A percentile compares a stretch with the other conserved stretches of the same genome.
These are phyloP conservation scores for Mesorhabditis spiculigera DNA, from an alignment of 2,888 invertebrate species.

Conservation along the genomic window DNA sequence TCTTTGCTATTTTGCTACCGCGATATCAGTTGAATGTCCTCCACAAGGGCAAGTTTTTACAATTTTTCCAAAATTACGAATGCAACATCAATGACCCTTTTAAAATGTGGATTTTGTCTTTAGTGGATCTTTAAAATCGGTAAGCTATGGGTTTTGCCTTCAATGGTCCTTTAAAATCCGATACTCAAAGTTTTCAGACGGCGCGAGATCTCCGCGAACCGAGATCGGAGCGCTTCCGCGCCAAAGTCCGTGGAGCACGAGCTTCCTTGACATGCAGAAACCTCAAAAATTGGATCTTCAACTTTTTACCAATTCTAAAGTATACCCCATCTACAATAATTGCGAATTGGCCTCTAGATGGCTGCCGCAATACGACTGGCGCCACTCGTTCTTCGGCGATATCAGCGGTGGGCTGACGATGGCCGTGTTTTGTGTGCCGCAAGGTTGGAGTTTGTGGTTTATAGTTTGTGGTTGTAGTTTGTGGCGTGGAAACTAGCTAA, in stretches of 20 bases:
- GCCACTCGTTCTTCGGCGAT: slow-evolving; percentile 52
- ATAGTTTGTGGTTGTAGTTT: background rate
- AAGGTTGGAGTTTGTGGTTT: slow-evolving; percentile 23
- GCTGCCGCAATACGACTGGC: slow-evolving; percentile 53
- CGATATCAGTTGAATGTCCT: background rate
- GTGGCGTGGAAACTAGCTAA: no score
- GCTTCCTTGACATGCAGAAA: background rate
- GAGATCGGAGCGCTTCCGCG: background rate
- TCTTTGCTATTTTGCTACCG: no score
- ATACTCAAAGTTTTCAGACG: background rate
- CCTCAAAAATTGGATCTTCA: background rate
- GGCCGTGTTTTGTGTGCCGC: slow-evolving; percentile 55
- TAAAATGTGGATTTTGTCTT: background rate
- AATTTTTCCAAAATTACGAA: no score
- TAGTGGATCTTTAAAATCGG: no score
- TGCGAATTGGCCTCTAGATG: slow-evolving; percentile 10
- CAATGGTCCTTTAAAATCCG: background rate
- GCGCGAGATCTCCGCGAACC: background rate
- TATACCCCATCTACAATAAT: background rate
- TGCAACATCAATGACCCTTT: no score
- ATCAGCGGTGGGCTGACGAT: slow-evolving; percentile 54
- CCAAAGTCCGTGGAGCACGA: background rate
- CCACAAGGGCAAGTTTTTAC: background rate
- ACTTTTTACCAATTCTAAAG: background rate
- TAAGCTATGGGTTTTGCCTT: background rate